These are phyloP conservation scores for Argyresthia goedartella DNA, from an alignment of 2,888 invertebrate species.

Conservation along the genomic window DNA sequence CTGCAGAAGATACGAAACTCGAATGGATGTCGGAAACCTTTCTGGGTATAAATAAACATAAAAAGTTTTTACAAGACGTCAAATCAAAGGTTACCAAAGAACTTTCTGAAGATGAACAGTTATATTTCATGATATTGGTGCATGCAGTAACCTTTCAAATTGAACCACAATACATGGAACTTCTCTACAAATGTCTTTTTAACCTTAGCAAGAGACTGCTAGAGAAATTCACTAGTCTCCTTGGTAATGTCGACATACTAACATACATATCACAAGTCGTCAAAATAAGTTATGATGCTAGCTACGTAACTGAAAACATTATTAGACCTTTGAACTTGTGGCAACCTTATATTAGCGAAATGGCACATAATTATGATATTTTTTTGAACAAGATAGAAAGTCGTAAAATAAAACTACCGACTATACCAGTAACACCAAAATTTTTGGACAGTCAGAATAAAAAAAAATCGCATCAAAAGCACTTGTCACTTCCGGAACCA, in stretches of 20 bases:
- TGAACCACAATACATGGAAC: slow-evolving; percentile 31
- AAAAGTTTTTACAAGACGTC: slow-evolving; percentile 33
- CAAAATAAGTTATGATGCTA: slow-evolving; percentile 56
- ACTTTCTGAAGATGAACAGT: slow-evolving; percentile 37
- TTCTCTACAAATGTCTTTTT: slow-evolving; percentile 50
- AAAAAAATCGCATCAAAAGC: not conserved
- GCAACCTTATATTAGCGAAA: slow-evolving; percentile 56
- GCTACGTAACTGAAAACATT: slow-evolving; percentile 60
- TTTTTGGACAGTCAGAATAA: slow-evolving; percentile 16
- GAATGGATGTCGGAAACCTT: slow-evolving; percentile 53
- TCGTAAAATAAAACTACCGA: slow-evolving; percentile 36
- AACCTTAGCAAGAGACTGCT: slow-evolving; percentile 49
- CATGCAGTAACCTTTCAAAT: slow-evolving; percentile 43
- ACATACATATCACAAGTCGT: slow-evolving; percentile 54
- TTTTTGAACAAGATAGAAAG: slow-evolving; percentile 37
- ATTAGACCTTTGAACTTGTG: slow-evolving; percentile 56
- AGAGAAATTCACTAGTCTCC: slow-evolving; percentile 41
- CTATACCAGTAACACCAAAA: slow-evolving; percentile 35
- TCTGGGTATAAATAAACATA: slow-evolving; percentile 43
- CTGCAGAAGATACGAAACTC: slow-evolving; percentile 38
- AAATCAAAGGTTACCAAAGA: slow-evolving; percentile 32
- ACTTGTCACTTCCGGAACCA: no score
- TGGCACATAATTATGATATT: slow-evolving; percentile 43
- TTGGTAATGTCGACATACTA: slow-evolving; percentile 54
- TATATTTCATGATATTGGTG: slow-evolving; percentile 43